phyloP scores from a whole-genome alignment of 2,113 vertebrate species.

The Peromyscus californicus region DNA sequence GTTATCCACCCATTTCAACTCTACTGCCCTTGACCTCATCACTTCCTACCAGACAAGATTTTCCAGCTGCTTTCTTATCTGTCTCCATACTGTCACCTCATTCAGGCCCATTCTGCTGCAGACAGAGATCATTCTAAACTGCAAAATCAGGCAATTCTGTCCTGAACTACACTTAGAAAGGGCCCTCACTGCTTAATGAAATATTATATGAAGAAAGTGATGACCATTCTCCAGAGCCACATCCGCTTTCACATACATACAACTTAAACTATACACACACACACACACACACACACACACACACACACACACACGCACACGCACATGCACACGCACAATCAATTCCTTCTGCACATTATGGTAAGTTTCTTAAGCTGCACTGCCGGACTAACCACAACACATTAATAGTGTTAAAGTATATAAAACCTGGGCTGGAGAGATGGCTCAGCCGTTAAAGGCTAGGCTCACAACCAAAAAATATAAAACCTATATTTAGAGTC shows the following conservation, averaged over 20 bases:
- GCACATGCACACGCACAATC: no score
- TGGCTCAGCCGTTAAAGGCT: no score
- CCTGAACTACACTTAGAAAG: neutral
- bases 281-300: no score
- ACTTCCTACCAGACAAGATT: neutral
- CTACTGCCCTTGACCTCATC: neutral
- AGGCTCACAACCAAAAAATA: no score
- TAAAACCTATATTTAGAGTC: slow-evolving; percentile 16
- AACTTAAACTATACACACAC: neutral
- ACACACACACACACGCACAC: no score
- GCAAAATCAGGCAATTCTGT: neutral
- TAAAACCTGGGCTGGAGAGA: no score
- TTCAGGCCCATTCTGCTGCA: neutral
- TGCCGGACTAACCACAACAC: neutral
- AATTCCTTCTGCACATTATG: no score
- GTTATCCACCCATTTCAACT: neutral
- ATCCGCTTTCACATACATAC: neutral
- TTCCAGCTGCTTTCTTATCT: neutral
- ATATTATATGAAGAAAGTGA: neutral
- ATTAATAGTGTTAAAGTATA: neutral
- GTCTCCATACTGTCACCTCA: neutral
- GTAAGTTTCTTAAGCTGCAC: neutral
- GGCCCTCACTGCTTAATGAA: neutral
- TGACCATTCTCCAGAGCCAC: neutral
- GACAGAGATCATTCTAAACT: neutral